phyloP scores from a whole-genome alignment of 2,888 invertebrate genomes.

The Notodonta ziczac region DNA sequence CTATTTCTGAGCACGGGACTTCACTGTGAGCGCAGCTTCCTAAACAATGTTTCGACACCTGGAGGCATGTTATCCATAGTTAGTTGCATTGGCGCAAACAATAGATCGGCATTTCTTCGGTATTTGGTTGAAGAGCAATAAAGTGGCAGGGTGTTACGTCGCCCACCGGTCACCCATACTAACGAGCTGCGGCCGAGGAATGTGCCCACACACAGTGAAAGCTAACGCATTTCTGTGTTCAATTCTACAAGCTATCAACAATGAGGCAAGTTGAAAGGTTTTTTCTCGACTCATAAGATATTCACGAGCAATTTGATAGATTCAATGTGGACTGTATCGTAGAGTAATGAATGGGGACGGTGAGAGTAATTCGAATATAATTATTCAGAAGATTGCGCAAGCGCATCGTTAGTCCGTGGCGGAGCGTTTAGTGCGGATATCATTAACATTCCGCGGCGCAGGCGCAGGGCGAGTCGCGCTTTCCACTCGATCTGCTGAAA shows the following conservation, averaged over 20 bases:
- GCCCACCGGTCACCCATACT: conserved; percentile 13
- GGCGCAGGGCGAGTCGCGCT: conserved; percentile 20
- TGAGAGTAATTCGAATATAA: conserved; percentile 19
- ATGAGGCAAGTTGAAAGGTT: background rate
- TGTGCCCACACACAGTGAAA: conserved; percentile 28
- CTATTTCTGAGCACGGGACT: too few species aligned
- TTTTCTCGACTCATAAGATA: background rate
- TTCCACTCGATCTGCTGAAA: conserved; percentile 54
- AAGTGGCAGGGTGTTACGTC: conserved; percentile 29
- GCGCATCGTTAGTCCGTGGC: conserved; percentile 5
- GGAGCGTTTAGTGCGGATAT: conserved; percentile 15
- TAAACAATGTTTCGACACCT: too few species aligned
- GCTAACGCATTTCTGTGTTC: conserved; percentile 10
- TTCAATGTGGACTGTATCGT: background rate
- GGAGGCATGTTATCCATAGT: background rate
- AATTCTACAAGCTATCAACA: background rate
- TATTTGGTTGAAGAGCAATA: conserved; percentile 31
- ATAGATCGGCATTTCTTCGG: conserved; percentile 14
- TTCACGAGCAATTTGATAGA: background rate
- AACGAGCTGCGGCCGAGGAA: conserved; percentile 10
- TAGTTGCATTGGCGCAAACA: conserved; percentile 3
- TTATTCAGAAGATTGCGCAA: conserved; percentile 28
- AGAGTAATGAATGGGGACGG: conserved; percentile 15
- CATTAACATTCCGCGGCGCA: conserved; percentile 43
- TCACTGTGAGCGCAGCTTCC: too few species aligned